These are phyloP conservation scores for Phodopus roborovskii DNA, from an alignment of 2,113 vertebrate species.

Conservation along the genomic window DNA sequence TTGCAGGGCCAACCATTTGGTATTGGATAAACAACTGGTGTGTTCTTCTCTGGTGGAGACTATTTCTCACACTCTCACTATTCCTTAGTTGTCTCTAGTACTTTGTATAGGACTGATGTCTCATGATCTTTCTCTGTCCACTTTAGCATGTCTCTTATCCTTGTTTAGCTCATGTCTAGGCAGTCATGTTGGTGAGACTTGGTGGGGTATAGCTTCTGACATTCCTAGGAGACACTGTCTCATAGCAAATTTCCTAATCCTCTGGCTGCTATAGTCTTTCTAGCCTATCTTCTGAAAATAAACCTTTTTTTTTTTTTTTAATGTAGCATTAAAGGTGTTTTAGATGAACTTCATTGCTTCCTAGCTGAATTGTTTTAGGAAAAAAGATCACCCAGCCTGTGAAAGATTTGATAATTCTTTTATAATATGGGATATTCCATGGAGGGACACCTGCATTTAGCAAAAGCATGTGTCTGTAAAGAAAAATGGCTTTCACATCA, in stretches of 20 bases:
- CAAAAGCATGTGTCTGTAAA: neutral
- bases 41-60: neutral
- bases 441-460: neutral
- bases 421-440: neutral
- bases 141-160: neutral
- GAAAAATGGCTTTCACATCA: neutral
- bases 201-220: neutral
- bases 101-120: neutral
- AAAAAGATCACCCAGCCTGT: neutral
- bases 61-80: neutral
- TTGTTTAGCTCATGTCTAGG: neutral
- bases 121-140: neutral
- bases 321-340: neutral
- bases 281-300: neutral
- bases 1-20: neutral
- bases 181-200: neutral
- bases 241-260: neutral
- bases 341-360: neutral
- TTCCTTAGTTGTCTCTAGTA: neutral
- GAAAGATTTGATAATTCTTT: neutral
- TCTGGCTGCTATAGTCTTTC: neutral
- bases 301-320: neutral
- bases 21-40: neutral
- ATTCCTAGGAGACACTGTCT: neutral
- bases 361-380: neutral